Percentiles rank a stretch among this genome's conserved stretches.
phyloP scores from a whole-genome alignment of 2,888 invertebrate genomes.

The Rotaria magnacalcarata region DNA sequence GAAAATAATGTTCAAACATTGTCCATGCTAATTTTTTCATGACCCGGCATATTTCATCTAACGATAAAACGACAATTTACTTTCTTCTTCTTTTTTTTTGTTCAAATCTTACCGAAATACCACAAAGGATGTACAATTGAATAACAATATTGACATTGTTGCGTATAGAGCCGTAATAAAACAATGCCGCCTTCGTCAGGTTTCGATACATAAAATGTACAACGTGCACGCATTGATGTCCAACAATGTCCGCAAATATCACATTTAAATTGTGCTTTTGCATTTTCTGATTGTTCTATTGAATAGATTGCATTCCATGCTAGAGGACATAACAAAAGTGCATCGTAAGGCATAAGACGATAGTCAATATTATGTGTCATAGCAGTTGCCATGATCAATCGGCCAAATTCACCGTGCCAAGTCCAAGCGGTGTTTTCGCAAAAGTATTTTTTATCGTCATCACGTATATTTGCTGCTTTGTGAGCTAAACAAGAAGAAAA shows the following conservation, averaged over 20 bases:
- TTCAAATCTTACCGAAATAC: not conserved
- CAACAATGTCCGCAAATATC: not conserved
- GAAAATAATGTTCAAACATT: not conserved
- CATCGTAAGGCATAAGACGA: constrained; percentile 23
- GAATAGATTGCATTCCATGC: not conserved
- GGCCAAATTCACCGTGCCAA: constrained; percentile 9
- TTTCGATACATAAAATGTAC: not conserved
- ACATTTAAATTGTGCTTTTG: constrained; percentile 27
- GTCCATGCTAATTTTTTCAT: not conserved
- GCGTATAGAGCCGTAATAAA: not conserved
- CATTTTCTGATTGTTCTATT: not conserved
- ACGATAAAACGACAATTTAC: not conserved
- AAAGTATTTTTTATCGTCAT: not conserved
- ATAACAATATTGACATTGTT: constrained; percentile 31
- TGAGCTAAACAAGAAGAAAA: not conserved
- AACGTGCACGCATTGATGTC: constrained; percentile 21
- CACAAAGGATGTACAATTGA: constrained; percentile 5
- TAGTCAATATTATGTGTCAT: constrained; percentile 11
- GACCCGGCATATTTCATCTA: constrained; percentile 7
- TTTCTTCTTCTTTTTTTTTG: not conserved
- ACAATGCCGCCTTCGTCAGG: not conserved
- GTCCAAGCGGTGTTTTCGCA: not conserved
- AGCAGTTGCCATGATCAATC: not conserved
- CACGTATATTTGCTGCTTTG: not conserved
- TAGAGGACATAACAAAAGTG: not conserved